Conservation (phyloP, 2,797 vertebrate genomes). For the Caiman crocodilus region DNA sequence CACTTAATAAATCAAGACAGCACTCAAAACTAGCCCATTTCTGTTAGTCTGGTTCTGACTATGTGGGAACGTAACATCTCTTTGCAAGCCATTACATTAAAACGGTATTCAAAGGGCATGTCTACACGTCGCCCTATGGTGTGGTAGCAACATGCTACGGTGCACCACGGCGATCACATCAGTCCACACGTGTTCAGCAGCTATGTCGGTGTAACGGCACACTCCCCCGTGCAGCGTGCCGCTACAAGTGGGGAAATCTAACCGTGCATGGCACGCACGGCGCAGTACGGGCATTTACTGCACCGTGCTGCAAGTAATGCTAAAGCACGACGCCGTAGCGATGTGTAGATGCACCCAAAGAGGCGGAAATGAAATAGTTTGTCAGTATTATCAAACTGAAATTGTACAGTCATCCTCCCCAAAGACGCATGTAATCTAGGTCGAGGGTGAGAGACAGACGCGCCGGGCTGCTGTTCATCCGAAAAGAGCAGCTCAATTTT, state of each 20-base stretch:
- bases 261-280: no score
- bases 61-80: rapidly evolving
- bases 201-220: no score
- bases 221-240: no score
- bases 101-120: not conserved
- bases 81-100: not conserved
- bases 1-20: not conserved
- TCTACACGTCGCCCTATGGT: no score
- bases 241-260: no score
- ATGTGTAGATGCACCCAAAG: no score
- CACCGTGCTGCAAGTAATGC: no score
- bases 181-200: no score
- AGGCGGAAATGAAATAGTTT: not conserved
- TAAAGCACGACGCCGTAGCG: no score
- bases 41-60: rapidly evolving
- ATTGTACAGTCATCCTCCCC: rapidly evolving
- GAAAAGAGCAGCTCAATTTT: not conserved
- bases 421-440: rapidly evolving
- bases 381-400: not conserved
- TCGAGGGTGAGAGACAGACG: rapidly evolving
- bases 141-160: no score
- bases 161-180: no score
- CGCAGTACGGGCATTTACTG: no score
- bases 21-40: rapidly evolving
- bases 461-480: rapidly evolving